These are phyloP conservation scores for Orthosia gracilis DNA, from an alignment of 2,888 invertebrate genomes.

Conservation along the genomic window DNA sequence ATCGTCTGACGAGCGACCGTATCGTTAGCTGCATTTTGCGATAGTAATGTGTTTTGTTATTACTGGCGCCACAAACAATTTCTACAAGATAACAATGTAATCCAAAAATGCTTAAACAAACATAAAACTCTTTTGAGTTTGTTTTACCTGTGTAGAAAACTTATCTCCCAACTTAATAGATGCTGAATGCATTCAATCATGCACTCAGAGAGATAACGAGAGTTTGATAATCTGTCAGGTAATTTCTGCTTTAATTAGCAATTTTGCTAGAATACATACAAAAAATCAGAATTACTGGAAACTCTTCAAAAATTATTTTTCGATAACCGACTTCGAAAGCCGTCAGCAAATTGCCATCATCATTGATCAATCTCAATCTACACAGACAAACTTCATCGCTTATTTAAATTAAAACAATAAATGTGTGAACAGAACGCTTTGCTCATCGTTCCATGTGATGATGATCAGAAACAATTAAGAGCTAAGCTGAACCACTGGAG, in stretches of 20 bases:
- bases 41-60: constrained; percentile 70
- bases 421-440: background rate
- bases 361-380: constrained; percentile 2
- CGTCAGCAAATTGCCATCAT: background rate
- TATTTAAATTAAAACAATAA: background rate
- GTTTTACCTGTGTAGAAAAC: background rate
- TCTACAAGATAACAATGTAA: constrained; percentile 50
- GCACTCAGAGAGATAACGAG: too few relatives aligned
- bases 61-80: constrained; percentile 74
- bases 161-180: background rate
- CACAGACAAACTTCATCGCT: too few relatives aligned
- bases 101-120: constrained; percentile 18
- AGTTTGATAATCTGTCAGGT: background rate
- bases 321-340: background rate
- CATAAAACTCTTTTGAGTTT: background rate
- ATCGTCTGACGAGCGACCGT: constrained; percentile 78
- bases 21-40: constrained; percentile 66
- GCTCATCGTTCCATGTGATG: background rate
- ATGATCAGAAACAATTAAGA: background rate
- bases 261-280: too few relatives aligned
- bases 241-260: background rate
- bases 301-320: background rate
- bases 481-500: constrained; percentile 3
- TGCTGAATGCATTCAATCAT: background rate
- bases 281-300: background rate